Base-by-base conservation (phyloP, 2,888 invertebrate genomes). In the Drosophila kambysellisi region DNA sequence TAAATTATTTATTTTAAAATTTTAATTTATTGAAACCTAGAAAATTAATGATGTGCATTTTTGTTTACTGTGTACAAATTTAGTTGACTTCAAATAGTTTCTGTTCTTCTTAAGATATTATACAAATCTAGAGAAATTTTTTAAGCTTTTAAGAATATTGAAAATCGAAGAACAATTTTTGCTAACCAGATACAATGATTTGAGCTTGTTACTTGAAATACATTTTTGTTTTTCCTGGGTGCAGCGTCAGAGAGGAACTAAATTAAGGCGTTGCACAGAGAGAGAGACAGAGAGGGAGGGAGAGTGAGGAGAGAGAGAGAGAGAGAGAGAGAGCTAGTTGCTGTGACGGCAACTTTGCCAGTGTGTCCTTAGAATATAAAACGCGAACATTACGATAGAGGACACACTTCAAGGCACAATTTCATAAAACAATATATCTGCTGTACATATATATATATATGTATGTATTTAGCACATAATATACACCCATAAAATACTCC, bases 281-380 rank as follows among this genome's bases (percentile, higher is more conserved):
- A 25, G 20, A 35, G 46, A 7, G 37, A 25, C 3, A 25, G 0
- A 39, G 12, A 12, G 20, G 20, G 20, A 25, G 20, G 20, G 20
- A 25, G 20, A 25, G 20, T 0, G 41, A 15, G 25, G 25, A 6
- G 4, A 11, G 46, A 33, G 29, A n/a, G 29, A n/a, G 37, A 15
- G 17, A 20, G 11, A 20, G 37, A 15, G 29, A 35, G 39, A 20
- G 46, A 33, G 51, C 37, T 51, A 60, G 32, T 12, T 39, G 67
- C 67, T 63, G 58, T 57, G 71, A 57, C 64, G 58, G 76, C 60
- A 81, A 81, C 52, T 74, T 79, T 76, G 67, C 50, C 54, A 71
- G 80, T 82, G 82, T 79, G 85, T 89, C 77, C 85, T 87, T 75
- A 84, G 70, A 77, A 89, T 68, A 88, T 68, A 68, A 77, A 84